Conservation (phyloP, 2,113 vertebrate genomes). For the Helogale parvula region DNA sequence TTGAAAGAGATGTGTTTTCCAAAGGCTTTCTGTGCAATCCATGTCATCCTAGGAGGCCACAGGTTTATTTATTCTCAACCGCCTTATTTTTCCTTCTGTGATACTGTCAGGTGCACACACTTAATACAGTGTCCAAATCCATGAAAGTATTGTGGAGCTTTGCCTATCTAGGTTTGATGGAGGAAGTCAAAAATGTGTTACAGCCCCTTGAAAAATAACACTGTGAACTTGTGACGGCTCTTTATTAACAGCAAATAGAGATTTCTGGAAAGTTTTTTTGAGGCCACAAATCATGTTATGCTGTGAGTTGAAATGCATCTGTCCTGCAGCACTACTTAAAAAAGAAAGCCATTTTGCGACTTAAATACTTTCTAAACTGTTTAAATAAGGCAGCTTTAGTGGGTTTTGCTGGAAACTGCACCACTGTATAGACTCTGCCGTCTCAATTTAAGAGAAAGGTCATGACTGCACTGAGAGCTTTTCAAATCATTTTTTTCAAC, state of each 20-base stretch:
- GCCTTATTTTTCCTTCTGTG: not conserved
- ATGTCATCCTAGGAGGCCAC: not conserved
- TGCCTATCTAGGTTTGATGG: not conserved
- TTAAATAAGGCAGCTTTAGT: conserved; percentile 53
- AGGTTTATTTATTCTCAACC: not conserved
- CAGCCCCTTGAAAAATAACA: not conserved
- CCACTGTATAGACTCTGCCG: not conserved
- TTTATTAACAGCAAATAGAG: conserved; percentile 33
- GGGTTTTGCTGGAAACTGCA: conserved; percentile 54
- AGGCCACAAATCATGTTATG: conserved; percentile 6
- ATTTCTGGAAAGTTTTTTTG: conserved; percentile 18
- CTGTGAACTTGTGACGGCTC: not conserved
- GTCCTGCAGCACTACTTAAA: not conserved
- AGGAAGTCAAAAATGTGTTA: not conserved
- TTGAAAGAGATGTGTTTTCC: not conserved
- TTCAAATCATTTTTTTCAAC: not conserved
- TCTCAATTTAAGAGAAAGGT: conserved; percentile 10
- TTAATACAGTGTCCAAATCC: not conserved
- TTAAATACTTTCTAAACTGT: conserved; percentile 24
- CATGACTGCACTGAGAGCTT: conserved; percentile 1
- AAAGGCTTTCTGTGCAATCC: not conserved
- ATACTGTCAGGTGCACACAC: not conserved
- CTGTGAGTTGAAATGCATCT: not conserved
- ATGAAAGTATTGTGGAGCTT: not conserved
- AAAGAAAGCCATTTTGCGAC: not conserved